Percentiles rank a stretch among this genome's conserved stretches.
Evolutionary conservation across 2,888 invertebrate species (phyloP).

Genomic region (Mactromeris polynyma): DNA sequence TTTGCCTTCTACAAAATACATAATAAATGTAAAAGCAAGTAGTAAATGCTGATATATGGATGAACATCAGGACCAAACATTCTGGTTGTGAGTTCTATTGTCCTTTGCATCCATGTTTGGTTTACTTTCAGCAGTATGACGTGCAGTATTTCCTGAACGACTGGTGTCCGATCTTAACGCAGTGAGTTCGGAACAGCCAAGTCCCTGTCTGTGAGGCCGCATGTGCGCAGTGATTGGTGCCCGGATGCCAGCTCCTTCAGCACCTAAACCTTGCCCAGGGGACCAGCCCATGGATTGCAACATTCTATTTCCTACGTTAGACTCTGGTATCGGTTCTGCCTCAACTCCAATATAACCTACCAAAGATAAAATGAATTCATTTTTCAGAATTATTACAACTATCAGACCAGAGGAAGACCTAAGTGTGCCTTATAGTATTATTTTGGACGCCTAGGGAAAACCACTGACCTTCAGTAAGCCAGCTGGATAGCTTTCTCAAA

Average conservation of each 20-base stretch:
- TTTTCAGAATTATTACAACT: no score
- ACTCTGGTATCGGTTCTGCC: constrained; percentile 82
- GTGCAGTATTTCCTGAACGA: background rate
- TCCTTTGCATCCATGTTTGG: constrained; percentile 4
- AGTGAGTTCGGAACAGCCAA: constrained; percentile 72
- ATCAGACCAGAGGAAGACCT: no score
- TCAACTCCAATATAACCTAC: constrained; percentile 74
- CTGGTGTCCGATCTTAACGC: background rate
- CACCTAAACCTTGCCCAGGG: constrained; percentile 83
- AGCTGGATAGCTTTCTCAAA: no score
- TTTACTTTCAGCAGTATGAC: constrained; percentile 33
- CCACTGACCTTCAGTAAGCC: no score
- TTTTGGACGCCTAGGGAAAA: no score
- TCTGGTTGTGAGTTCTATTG: constrained; percentile 2
- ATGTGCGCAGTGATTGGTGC: constrained; percentile 79
- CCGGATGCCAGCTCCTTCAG: constrained; percentile 79
- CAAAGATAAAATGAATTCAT: no score
- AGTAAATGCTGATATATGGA: background rate
- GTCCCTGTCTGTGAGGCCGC: constrained; percentile 81
- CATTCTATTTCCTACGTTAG: constrained; percentile 84
- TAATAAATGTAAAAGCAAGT: no score
- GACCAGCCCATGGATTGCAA: constrained; percentile 85
- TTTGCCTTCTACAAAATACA: no score
- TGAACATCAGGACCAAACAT: background rate
- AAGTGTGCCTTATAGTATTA: no score